Evolutionary conservation across 1,140 invertebrate genomes (phyloP).

Genomic region (Colletes latitarsis): DNA sequence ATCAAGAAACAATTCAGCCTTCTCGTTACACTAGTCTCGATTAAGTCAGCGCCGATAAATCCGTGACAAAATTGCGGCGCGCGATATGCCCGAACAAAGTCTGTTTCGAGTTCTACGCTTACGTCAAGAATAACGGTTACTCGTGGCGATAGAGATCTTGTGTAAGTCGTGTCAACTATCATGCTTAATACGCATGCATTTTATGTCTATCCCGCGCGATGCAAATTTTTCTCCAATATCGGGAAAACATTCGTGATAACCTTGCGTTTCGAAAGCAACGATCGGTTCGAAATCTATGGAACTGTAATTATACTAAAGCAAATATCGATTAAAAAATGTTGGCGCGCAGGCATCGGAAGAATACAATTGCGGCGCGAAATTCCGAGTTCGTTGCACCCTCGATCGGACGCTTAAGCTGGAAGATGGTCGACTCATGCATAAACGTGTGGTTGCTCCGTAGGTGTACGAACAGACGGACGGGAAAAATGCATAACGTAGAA

Average conservation of each 20-base stretch:
- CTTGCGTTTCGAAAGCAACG: too few species aligned
- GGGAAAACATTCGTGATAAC: too few species aligned
- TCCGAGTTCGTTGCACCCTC: slow-evolving; percentile 66
- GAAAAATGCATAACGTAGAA: slow-evolving; percentile 11
- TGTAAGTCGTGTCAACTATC: too few species aligned
- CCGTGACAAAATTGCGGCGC: too few species aligned
- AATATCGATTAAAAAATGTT: too few species aligned
- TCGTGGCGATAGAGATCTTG: neutral
- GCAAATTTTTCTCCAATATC: too few species aligned
- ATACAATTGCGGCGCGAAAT: slow-evolving; percentile 44
- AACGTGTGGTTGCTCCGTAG: slow-evolving; percentile 3
- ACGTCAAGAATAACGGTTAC: neutral
- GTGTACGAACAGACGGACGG: neutral
- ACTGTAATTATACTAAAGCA: too few species aligned
- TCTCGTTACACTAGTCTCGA: neutral
- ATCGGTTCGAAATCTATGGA: too few species aligned
- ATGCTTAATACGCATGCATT: too few species aligned
- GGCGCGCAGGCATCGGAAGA: neutral
- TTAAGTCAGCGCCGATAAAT: neutral
- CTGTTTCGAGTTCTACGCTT: neutral
- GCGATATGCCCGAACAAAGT: neutral
- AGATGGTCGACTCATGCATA: slow-evolving; percentile 40
- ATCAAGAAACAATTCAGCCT: neutral
- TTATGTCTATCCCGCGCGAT: too few species aligned
- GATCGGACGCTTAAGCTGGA: slow-evolving; percentile 33